Evolutionary conservation across 1,140 invertebrate species (phyloP), one percentile per base, ranked within the genome.

Genomic region (Tigriopus japonicus): DNA sequence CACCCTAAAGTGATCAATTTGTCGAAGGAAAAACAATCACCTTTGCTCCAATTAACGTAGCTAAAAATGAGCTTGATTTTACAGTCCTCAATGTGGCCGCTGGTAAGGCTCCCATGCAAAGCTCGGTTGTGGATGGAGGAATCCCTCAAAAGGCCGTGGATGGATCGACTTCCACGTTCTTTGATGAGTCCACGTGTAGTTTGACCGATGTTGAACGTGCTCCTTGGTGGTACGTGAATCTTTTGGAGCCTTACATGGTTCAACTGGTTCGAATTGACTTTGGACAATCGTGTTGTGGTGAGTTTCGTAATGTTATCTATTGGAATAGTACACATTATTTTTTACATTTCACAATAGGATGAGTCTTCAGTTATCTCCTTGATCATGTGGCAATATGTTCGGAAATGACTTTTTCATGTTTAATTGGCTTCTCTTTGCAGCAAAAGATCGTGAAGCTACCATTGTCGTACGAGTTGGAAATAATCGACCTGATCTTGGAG

Each of bases 221-320:
- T 13, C 89, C 90, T 7, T 93, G 89, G 89, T 94, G 89, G 88
- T 93, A 93, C 72, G 89, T 94, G 64, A 94, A 94, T 71, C 77
- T 94, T 0, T 75, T 94, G 24, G 90, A 94, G 67, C 89, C 89
- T 0, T 93, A 93, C 70, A 90, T 93, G 86, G 88, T 94, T 42
- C 87, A 94, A 70, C 75, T 93, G 51, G 89, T 94, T 10, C 73
- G 90, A 42, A 73, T 94, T 45, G 90, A 93, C 73, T 93, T 93
- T 70, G 90, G 89, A 49, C 86, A 87, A 71, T 79, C 85, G 14
- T 93, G 89, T 67, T 92, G 89, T 70, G 86, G 87, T 87, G 63
- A 72, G 68, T 35, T 3, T 35, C 28, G 9, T 35, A 35, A 35
- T 35, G 3, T 35, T 35, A 3, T 5, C 9, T 35, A 9, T 35